Conservation (phyloP, 2,113 vertebrate genomes). For the Recurvirostra avosetta region DNA sequence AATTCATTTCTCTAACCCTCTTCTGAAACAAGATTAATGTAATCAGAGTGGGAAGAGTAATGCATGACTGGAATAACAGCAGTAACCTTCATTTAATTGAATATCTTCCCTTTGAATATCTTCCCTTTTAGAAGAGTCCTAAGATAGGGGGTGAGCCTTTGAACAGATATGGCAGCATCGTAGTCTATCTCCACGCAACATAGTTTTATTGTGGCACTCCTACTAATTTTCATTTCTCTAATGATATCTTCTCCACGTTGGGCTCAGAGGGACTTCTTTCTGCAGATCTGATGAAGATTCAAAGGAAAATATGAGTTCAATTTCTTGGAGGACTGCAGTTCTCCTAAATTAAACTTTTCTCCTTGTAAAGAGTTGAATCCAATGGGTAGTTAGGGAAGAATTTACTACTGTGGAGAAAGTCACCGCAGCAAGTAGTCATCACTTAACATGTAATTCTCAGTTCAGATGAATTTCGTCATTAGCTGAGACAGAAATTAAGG, state of each 20-base stretch:
- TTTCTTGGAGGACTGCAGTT: background rate
- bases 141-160: background rate
- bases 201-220: background rate
- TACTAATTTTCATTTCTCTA: background rate
- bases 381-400: background rate
- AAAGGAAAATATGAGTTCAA: background rate
- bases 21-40: background rate
- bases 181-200: fast-evolving
- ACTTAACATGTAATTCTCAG: background rate
- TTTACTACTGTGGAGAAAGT: background rate
- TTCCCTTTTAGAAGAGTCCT: background rate
- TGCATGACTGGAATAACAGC: background rate
- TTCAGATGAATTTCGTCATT: background rate
- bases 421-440: background rate
- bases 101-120: background rate
- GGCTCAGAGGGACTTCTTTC: background rate
- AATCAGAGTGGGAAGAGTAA: background rate
- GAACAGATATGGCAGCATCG: background rate
- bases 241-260: background rate
- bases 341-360: background rate
- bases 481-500: background rate
- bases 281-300: background rate
- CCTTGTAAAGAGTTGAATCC: background rate
- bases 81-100: background rate
- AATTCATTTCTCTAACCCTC: background rate